phyloP scores from a whole-genome alignment of 2,797 vertebrate genomes.

The Ptychobarbus kaznakovi region DNA sequence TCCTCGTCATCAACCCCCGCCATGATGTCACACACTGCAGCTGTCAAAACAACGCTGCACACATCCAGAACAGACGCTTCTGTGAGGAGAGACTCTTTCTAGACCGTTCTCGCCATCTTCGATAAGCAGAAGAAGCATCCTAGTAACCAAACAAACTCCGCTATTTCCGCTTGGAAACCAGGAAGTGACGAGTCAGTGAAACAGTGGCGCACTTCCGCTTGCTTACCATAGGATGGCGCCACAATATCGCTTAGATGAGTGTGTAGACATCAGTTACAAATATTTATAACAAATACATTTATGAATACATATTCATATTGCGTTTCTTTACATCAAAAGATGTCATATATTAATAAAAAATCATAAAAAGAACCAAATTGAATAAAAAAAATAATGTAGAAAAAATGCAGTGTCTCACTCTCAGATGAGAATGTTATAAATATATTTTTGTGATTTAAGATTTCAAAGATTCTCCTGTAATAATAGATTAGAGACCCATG shows the following conservation, averaged over 20 bases:
- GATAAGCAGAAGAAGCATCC: slow-evolving; percentile 62
- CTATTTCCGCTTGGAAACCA: slow-evolving; percentile 61
- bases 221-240: slow-evolving; percentile 65
- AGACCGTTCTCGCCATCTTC: slow-evolving; percentile 70
- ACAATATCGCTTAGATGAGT: background rate
- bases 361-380: background rate
- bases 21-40: background rate
- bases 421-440: background rate
- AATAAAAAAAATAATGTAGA: no score
- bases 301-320: background rate
- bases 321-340: background rate
- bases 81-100: background rate
- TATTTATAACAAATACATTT: background rate
- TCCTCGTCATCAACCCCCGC: slow-evolving; percentile 77
- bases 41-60: background rate
- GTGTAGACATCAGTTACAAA: background rate
- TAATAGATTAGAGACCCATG: no score
- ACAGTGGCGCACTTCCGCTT: background rate
- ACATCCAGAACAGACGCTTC: background rate
- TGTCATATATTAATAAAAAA: background rate
- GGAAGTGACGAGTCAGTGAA: slow-evolving; percentile 47
- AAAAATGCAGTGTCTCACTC: background rate
- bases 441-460: background rate
- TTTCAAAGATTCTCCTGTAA: no score
- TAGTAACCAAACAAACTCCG: slow-evolving; percentile 71